Conservation (phyloP, 2,113 vertebrate species). For the Sterrhoptilus dennistouni region DNA sequence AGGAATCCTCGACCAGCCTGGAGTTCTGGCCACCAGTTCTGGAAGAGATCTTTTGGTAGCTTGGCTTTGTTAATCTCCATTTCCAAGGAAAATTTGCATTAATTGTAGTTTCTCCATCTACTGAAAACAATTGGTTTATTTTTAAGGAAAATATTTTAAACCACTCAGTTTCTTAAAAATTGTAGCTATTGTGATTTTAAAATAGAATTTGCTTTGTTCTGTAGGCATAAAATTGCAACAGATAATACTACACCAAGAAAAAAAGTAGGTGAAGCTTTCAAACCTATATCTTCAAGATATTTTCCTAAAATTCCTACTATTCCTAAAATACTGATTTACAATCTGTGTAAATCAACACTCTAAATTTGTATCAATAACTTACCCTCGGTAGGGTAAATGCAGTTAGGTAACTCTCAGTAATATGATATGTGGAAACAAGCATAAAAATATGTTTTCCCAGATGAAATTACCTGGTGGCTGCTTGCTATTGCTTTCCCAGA, state of each 20-base stretch:
- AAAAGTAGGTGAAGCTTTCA: background rate
- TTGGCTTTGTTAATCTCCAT: fast-evolving
- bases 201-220: background rate
- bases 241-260: background rate
- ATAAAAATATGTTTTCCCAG: background rate
- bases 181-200: fast-evolving
- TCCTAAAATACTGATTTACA: background rate
- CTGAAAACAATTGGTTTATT: background rate
- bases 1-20: background rate
- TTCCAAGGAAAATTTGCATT: background rate
- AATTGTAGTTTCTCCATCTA: background rate
- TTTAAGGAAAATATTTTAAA: background rate
- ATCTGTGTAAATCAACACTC: background rate
- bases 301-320: background rate
- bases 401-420: background rate
- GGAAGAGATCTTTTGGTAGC: background rate
- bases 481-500: background rate
- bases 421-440: background rate
- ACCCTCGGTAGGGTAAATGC: background rate
- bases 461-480: background rate
- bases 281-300: background rate
- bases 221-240: background rate
- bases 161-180: fast-evolving
- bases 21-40: fast-evolving
- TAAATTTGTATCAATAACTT: background rate